A percentile compares a stretch with the other conserved stretches of the same genome.
Evolutionary conservation across 2,888 invertebrate genomes (phyloP).

Genomic region (Tiphia femorata): DNA sequence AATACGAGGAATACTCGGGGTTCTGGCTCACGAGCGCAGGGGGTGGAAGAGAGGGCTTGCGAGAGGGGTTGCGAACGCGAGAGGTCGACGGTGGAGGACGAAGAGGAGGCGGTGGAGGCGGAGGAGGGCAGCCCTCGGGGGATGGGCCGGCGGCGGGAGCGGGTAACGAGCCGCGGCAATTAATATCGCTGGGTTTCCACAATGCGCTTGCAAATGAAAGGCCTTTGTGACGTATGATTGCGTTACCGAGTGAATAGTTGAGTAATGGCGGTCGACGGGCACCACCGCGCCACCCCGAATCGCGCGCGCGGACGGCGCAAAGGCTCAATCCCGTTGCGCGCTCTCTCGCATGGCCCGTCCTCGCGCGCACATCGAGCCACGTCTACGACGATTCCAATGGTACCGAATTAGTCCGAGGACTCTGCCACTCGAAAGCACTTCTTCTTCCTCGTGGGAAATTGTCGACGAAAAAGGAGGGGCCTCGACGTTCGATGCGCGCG

Average conservation of each 20-base stretch:
- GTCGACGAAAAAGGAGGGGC: too few relatives aligned
- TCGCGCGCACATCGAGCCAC: too few relatives aligned
- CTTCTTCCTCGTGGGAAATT: too few relatives aligned
- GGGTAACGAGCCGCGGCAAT: slow-evolving; percentile 69
- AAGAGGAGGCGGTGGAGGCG: slow-evolving; percentile 41
- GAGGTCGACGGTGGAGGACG: slow-evolving; percentile 35
- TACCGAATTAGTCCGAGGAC: too few relatives aligned
- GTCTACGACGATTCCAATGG: too few relatives aligned
- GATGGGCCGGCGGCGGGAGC: slow-evolving; percentile 30
- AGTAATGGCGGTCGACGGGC: slow-evolving; percentile 66
- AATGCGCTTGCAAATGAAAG: slow-evolving; percentile 70
- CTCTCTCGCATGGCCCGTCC: too few relatives aligned
- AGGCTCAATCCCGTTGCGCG: slow-evolving; percentile 48
- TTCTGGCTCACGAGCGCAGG: slow-evolving; percentile 22
- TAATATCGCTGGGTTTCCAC: slow-evolving; percentile 69
- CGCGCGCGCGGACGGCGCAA: slow-evolving; percentile 52
- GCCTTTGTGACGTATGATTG: slow-evolving; percentile 70
- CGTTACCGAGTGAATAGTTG: slow-evolving; percentile 69
- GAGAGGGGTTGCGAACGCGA: slow-evolving; percentile 16
- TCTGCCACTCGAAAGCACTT: too few relatives aligned
- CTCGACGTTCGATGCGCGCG: too few relatives aligned
- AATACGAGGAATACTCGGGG: slow-evolving; percentile 59
- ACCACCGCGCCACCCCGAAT: slow-evolving; percentile 59
- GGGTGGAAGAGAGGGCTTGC: background rate
- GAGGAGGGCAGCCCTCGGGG: slow-evolving; percentile 29